Evolutionary conservation across 1,140 invertebrate species (phyloP), one percentile per base, ranked within the genome.

Genomic region (Pentalonia nigronervosa): DNA sequence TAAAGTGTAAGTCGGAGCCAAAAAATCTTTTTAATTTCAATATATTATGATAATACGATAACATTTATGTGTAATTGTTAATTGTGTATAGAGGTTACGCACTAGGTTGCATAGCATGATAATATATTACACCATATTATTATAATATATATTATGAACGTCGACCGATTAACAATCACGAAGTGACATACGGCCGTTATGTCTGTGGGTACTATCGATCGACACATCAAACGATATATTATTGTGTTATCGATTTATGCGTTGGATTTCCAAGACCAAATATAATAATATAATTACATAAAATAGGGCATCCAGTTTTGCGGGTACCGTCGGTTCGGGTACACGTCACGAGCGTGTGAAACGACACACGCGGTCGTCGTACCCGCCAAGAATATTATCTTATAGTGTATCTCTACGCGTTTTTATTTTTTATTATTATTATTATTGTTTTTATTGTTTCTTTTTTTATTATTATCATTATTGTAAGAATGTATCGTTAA

Each of bases 11-110:
- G 47, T 89, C n/a, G n/a, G 8, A 89, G 48, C 87, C 87, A 89
- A 89, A 89, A 89, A 89, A 89, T 88, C 47, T n/a, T 88, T 88
- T 88, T 88, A 88, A n/a, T 88, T 88, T n/a, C 25, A 41, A 36
- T 83, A 76, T n/a, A 76, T 41, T 23, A 36, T 41, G 41, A 41
- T 41, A 41, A 41, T 41, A 41, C 4, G 2, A 41, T 41, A 41
- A 41, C 4, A 41, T 41, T 41, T 41, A 41, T 41, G n/a, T n/a
- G n/a, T n/a, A n/a, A n/a, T n/a, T n/a, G n/a, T n/a, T n/a, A 41
- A 41, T 41, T 41, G n/a, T 50, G 4, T 81, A 81, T 36, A 83
- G 36, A 83, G 81, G 60, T 76, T n/a, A 76, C 14, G 30, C 23
- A 83, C 23, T 83, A 83, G n/a, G 81, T 83, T 23, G 21, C 17